Percentiles rank a stretch among this genome's conserved stretches.
Conservation (phyloP, 1,140 invertebrate species). For the Cecropterus lyciades region DNA sequence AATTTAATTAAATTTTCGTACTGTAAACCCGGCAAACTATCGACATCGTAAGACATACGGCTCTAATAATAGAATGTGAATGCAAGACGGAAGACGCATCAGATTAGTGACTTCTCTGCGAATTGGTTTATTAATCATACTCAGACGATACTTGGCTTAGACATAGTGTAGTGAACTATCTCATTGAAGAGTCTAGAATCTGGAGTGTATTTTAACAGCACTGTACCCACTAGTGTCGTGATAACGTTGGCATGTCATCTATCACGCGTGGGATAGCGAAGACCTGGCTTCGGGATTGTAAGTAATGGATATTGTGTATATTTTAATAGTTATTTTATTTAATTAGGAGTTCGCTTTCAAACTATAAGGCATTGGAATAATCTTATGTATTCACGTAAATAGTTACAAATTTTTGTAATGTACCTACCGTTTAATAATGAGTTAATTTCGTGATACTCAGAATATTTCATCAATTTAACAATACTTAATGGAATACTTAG, state of each 20-base stretch:
- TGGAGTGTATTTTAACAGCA: constrained; percentile 31
- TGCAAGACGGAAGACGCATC: constrained; percentile 28
- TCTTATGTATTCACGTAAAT: no score
- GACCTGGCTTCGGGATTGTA: constrained; percentile 8
- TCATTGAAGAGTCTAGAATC: constrained; percentile 27
- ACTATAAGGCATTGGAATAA: neutral
- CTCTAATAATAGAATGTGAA: constrained; percentile 28
- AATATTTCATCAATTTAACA: no score
- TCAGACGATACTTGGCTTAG: constrained; percentile 27
- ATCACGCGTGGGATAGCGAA: constrained; percentile 31
- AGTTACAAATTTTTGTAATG: no score
- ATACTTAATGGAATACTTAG: no score
- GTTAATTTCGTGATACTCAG: no score
- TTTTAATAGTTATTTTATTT: constrained; percentile 3
- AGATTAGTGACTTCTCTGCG: constrained; percentile 21
- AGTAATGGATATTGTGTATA: constrained; percentile 9
- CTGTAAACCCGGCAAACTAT: neutral
- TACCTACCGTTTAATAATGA: no score
- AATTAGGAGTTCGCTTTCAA: constrained; percentile 1
- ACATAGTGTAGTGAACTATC: constrained; percentile 28
- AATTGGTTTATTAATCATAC: constrained; percentile 33
- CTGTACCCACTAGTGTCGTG: constrained; percentile 28
- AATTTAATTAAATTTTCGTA: neutral
- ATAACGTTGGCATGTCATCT: constrained; percentile 32
- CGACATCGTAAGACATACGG: constrained; percentile 6